Evolutionary conservation across 2,113 vertebrate species (phyloP), one percentile per base, ranked within the genome.

Genomic region (Lophotis ruficrista): DNA sequence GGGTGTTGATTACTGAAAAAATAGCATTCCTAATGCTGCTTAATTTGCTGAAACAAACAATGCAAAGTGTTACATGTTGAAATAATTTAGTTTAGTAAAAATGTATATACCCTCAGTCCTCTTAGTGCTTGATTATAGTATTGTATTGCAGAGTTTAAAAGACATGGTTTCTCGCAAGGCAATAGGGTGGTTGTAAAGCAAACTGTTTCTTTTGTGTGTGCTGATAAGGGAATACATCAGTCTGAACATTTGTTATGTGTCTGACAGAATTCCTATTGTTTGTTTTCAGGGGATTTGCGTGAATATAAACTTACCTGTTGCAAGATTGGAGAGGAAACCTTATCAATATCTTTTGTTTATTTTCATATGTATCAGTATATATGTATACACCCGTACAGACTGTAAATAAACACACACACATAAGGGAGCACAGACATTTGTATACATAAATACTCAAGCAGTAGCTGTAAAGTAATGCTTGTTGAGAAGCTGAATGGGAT

Each of bases 21-120:
- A 38, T 28, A 15, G 9, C 4, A 4, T 79, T 79, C 5, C 66
- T 68, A 9, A 58, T 72, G 22, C 30, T 64, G 31, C 16, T 66
- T 88, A 61, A 64, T 83, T 77, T 89, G 62, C 12, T 75, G 50
- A 73, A 70, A 61, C 24, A 72, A 79, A 53, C 30, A 54, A 20
- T 37, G 9, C 9, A 1, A 58, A 70, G 14, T 48, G 7, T 68
- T 75, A 53, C 0, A 1, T 1, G 4, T 57, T 58, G 22, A 75
- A 81, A 45, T 60, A 68, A 62, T 62, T 60, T 12, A 38, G n/a
- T 65, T 78, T 25, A 71, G 35, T 89, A 50, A 58, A 71, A 72
- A 48, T 7, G 0, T 60, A 6, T 51, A n/a, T 73, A 25, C 10
- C 3, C 1, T 65, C 14, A 41, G 2, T 68, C 15, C 15, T 78